Evolutionary conservation across 2,888 invertebrate species (phyloP).

Genomic region (Trichogramma dendrolimi): DNA sequence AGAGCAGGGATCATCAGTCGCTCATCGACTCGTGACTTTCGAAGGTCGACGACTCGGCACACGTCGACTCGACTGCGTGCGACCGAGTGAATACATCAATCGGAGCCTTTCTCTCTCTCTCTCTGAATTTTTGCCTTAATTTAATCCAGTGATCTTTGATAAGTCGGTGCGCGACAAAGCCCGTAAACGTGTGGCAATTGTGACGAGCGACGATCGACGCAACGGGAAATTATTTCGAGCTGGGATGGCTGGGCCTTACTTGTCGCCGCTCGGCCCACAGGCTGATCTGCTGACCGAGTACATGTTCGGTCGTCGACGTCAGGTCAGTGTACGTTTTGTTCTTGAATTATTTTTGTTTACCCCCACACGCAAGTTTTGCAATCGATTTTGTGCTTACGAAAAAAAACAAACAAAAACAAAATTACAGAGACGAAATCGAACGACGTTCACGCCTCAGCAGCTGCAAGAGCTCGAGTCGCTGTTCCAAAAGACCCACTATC

Average conservation of each 20-base stretch:
- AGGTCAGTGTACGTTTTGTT: slow-evolving; percentile 54
- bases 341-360: slow-evolving; percentile 7
- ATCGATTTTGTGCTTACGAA: not conserved
- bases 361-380: not conserved
- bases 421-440: slow-evolving; percentile 78
- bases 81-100: too few relatives aligned
- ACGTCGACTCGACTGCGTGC: too few relatives aligned
- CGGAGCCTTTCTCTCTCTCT: too few relatives aligned
- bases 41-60: too few relatives aligned
- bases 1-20: too few relatives aligned
- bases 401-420: too few relatives aligned
- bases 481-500: slow-evolving; percentile 92
- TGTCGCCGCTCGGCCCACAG: slow-evolving; percentile 70
- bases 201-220: not conserved
- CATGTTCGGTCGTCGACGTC: slow-evolving; percentile 83
- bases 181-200: not conserved
- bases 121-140: too few relatives aligned
- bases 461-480: slow-evolving; percentile 85
- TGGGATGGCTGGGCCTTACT: slow-evolving; percentile 82
- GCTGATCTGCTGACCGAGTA: slow-evolving; percentile 88
- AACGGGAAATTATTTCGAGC: not conserved
- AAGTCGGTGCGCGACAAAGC: not conserved
- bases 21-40: too few relatives aligned
- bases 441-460: slow-evolving; percentile 92
- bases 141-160: not conserved